phyloP scores from a whole-genome alignment of 2,888 invertebrate genomes.

The Agriotes lineatus region DNA sequence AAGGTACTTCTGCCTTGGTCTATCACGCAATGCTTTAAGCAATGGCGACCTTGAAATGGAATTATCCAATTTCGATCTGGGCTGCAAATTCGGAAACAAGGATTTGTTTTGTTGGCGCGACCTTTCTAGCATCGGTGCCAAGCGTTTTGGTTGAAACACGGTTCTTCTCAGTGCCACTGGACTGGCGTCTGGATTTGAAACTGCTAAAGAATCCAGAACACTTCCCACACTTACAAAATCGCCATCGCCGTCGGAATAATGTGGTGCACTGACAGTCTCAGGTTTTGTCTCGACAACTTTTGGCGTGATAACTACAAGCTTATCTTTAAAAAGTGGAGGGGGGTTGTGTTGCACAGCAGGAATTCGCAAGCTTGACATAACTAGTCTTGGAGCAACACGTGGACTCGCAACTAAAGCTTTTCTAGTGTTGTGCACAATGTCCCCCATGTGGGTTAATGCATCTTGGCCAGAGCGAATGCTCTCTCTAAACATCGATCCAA shows the following conservation, averaged over 20 bases:
- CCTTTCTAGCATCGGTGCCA: not conserved
- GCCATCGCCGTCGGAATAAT: conserved; percentile 29
- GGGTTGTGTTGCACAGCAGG: conserved; percentile 39
- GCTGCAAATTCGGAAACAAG: not conserved
- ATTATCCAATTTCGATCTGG: not conserved
- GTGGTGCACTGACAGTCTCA: conserved; percentile 3
- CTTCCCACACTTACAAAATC: conserved; percentile 58
- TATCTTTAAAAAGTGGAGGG: conserved; percentile 18
- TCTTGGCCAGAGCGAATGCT: conserved; percentile 61
- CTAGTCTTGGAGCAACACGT: conserved; percentile 54
- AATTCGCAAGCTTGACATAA: conserved; percentile 53
- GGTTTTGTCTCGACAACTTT: conserved; percentile 12
- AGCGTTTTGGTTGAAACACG: conserved; percentile 35
- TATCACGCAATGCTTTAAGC: not conserved
- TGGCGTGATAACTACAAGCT: conserved; percentile 47
- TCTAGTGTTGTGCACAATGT: conserved; percentile 59
- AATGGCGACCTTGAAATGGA: not conserved
- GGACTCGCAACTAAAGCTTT: conserved; percentile 54
- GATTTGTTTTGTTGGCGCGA: not conserved
- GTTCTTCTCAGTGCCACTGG: conserved; percentile 53
- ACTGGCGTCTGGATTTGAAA: conserved; percentile 57
- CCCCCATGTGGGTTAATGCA: conserved; percentile 58
- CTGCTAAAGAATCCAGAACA: conserved; percentile 60
- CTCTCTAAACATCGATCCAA: conserved; percentile 59
- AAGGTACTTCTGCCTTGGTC: conserved; percentile 7